Conservation (phyloP, 2,797 vertebrate species). For the Carapus acus region DNA sequence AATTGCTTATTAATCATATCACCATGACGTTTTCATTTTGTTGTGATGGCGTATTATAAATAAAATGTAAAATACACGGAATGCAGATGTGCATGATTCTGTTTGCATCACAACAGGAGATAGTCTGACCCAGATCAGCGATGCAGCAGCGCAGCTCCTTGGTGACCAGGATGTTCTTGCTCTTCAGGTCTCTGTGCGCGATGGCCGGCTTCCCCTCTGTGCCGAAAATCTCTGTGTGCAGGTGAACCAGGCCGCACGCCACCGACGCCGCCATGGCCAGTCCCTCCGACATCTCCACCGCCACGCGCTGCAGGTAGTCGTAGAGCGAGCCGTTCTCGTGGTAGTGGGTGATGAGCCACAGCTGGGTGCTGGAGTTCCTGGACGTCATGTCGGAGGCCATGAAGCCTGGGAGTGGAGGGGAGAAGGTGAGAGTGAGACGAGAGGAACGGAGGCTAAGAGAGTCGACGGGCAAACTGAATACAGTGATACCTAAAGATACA, state of each 20-base stretch:
- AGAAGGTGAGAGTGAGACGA: neutral
- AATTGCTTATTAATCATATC: too few relatives aligned
- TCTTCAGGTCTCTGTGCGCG: slow-evolving; percentile 79
- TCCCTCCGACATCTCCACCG: slow-evolving; percentile 75
- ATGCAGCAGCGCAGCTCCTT: slow-evolving; percentile 81
- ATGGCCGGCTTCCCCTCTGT: slow-evolving; percentile 80
- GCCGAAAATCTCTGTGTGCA: slow-evolving; percentile 80
- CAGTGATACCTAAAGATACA: too few relatives aligned
- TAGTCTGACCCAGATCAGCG: slow-evolving; percentile 73
- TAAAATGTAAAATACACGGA: too few relatives aligned
- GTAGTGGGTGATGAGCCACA: slow-evolving; percentile 83
- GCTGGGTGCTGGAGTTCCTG: slow-evolving; percentile 81
- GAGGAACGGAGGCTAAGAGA: neutral
- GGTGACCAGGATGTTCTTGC: slow-evolving; percentile 80
- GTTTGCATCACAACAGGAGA: neutral
- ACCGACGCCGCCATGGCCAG: slow-evolving; percentile 76
- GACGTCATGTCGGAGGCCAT: slow-evolving; percentile 84
- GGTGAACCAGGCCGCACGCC: slow-evolving; percentile 75
- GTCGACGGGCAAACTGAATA: neutral
- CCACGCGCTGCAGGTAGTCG: slow-evolving; percentile 77
- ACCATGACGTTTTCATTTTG: too few relatives aligned
- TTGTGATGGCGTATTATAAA: too few relatives aligned
- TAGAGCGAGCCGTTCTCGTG: slow-evolving; percentile 81
- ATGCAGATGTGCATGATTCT: neutral
- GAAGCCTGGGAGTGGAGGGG: slow-evolving; percentile 63